Conservation (phyloP, 2,888 invertebrate species). For the Myopa testacea region DNA sequence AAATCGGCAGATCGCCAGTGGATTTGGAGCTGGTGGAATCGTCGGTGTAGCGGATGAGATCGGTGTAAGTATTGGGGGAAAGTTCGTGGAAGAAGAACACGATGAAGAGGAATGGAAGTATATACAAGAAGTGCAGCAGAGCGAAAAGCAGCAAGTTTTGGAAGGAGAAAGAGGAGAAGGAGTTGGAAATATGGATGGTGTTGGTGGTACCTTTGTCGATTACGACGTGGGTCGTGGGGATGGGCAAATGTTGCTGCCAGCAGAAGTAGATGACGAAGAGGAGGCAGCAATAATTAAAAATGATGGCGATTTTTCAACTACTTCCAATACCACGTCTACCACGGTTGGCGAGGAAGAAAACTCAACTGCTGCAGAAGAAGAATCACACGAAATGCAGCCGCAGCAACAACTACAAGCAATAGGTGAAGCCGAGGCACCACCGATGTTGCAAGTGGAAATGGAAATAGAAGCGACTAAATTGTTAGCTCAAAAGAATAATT, state of each 20-base stretch:
- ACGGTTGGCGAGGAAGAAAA: slow-evolving; percentile 47
- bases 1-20: slow-evolving; percentile 58
- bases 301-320: slow-evolving; percentile 61
- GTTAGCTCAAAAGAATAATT: slow-evolving; percentile 34
- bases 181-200: slow-evolving; percentile 44
- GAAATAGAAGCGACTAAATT: slow-evolving; percentile 44
- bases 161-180: slow-evolving; percentile 47
- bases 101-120: slow-evolving; percentile 91
- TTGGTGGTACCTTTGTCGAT: slow-evolving; percentile 45
- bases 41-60: slow-evolving; percentile 52
- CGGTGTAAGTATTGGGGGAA: slow-evolving; percentile 52
- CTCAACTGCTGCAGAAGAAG: slow-evolving; percentile 27
- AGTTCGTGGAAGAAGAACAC: slow-evolving; percentile 57
- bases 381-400: not conserved
- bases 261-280: slow-evolving; percentile 50
- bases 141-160: slow-evolving; percentile 61
- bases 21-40: slow-evolving; percentile 43
- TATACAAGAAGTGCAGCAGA: slow-evolving; percentile 75
- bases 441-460: slow-evolving; percentile 44
- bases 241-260: slow-evolving; percentile 33
- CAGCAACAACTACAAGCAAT: slow-evolving; percentile 19
- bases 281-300: slow-evolving; percentile 59
- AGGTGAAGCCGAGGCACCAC: slow-evolving; percentile 22
- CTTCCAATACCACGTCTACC: slow-evolving; percentile 56
- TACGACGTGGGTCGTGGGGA: slow-evolving; percentile 46